Base-by-base conservation (phyloP, 2,888 invertebrate genomes). In the Tortrix viridana region DNA sequence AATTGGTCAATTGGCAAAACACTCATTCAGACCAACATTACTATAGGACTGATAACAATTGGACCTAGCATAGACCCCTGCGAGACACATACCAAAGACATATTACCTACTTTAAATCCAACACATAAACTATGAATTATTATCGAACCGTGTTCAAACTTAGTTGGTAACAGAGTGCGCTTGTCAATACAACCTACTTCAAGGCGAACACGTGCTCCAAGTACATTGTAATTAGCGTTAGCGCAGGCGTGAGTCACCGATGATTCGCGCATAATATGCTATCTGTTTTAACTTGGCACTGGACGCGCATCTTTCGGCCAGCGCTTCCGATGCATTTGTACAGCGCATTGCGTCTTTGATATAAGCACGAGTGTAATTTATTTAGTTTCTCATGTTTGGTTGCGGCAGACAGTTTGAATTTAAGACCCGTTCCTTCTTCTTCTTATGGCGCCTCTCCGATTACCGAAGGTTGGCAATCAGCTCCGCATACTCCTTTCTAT, bases 161-260 rank as follows among this genome's bases (percentile, higher is more conserved):
- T 48, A 44, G 44, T 18, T 57, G 74, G 71, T 77, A 76, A 80
- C 79, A 77, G 81, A 79, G 65, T 67, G 69, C 62, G 73, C 74
- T 82, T 79, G 80, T 81, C 81, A 76, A 75, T 75, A 81, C 75
- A 69, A 71, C 74, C 73, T 69, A 70, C 75, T 53, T 77, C 81
- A 79, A 84, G 79, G 80, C 77, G 72, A 82, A 74, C 85, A 85
- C 85, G 85, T 85, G 81, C 72, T 57, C 19, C 47, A 48, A 53
- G 59, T 59, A 63, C 50, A 54, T 58, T 53, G 57, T 52, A 65
- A 65, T 84, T 83, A 80, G 75, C 72, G 70, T 84, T 83, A 80
- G 75, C 72, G 70, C 68, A 69, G 69, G 74, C 70, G 71, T 85
- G 85, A 85, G 75, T 85, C 85, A 84, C 71, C 71, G 52, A 48